Base-by-base conservation (phyloP, 2,888 invertebrate genomes). In the Drosophila prostipennis region DNA sequence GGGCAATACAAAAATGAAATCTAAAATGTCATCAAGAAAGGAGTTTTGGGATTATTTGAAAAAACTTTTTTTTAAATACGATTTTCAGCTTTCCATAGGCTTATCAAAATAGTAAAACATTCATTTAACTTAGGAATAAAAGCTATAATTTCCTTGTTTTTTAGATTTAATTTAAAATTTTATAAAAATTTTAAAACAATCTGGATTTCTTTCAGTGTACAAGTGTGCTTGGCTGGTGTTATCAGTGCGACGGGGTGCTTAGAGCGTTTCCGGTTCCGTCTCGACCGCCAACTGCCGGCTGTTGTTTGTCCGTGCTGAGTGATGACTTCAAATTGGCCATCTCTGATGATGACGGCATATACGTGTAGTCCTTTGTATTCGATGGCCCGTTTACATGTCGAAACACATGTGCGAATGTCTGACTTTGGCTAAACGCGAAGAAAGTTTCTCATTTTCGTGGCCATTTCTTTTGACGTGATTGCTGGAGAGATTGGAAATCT, bases 311-410 rank as follows among this genome's bases (percentile, higher is more conserved):
- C 74, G 85, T 65, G 57, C 60, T 83, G 84, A 84, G 87, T 83
- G 87, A 84, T 84, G 84, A 81, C 84, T 79, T 86, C 81, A 87
- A 84, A 84, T 84, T 83, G 84, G 87, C 78, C 79, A 69, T 77
- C 78, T 78, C 76, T 79, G 78, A 74, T 79, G 84, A 71, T 59
- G 71, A 75, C 75, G 68, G 73, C 77, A 49, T 45, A 54, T 72
- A 71, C 63, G 63, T 72, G 71, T 71, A 56, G 71, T 58, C 63
- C 61, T 54, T 49, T 76, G 76, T 76, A 58, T 59, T 56, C 61
- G 55, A 51, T 55, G 52, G 39, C 64, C 54, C 67, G 52, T 60
- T 73, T 67, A 76, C 76, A 79, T 54, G 72, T 37, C 52, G 54
- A 69, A 74, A 80, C 77, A 85, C 70, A 72, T 84, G 79, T 84